Evolutionary conservation across 2,888 invertebrate species (phyloP).

Genomic region (Loripinus fragilis): DNA sequence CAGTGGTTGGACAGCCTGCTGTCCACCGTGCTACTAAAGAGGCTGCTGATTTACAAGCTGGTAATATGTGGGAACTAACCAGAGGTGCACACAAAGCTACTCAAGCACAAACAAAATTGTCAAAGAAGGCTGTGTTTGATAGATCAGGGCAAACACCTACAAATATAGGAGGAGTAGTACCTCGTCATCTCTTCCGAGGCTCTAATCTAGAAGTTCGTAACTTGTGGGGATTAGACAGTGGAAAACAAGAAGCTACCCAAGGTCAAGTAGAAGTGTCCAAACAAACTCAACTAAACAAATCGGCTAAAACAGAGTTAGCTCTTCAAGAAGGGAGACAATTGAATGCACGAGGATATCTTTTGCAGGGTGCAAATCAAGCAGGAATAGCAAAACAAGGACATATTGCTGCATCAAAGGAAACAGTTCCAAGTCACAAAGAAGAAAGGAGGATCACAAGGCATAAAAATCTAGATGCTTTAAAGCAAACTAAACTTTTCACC

Average conservation of each 20-base stretch:
- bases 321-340: too few relatives aligned
- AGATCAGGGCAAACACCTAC: neutral
- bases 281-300: neutral
- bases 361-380: neutral
- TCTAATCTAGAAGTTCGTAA: too few relatives aligned
- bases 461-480: neutral
- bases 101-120: neutral
- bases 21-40: neutral
- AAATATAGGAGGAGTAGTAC: too few relatives aligned
- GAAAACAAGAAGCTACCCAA: neutral
- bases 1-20: neutral
- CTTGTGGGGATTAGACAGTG: too few relatives aligned
- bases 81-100: neutral
- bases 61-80: too few relatives aligned
- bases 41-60: too few relatives aligned
- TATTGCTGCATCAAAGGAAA: neutral
- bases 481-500: neutral
- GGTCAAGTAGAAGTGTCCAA: neutral
- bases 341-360: too few relatives aligned
- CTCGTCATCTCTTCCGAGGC: too few relatives aligned
- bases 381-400: neutral
- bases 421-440: too few relatives aligned
- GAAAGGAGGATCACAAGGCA: neutral
- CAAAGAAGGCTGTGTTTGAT: neutral
- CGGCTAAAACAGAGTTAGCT: neutral